A percentile compares a stretch with the other conserved stretches of the same genome.
These are phyloP conservation scores for Danio rerio DNA, from an alignment of 2,113 vertebrate species.

Conservation along the genomic window DNA sequence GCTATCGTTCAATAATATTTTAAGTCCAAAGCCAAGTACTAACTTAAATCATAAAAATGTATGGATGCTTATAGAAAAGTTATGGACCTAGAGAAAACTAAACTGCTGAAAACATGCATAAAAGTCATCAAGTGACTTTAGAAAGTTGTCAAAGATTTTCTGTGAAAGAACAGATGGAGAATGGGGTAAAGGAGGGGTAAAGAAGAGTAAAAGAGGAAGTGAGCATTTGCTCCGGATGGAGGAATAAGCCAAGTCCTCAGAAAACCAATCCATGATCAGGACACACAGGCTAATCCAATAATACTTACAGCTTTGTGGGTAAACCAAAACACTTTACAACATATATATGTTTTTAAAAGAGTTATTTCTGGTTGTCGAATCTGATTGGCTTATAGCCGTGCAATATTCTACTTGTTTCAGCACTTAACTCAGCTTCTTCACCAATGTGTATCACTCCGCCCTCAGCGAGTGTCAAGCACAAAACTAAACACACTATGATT, in stretches of 20 bases:
- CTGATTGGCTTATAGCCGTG: no score
- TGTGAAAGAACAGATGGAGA: slow-evolving; percentile 13
- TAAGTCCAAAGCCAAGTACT: no score
- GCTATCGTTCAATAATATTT: no score
- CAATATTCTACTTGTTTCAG: no score
- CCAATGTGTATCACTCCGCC: no score
- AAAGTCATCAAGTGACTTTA: neutral
- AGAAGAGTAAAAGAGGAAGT: neutral
- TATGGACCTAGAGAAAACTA: neutral
- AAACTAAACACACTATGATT: no score
- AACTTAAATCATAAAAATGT: no score
- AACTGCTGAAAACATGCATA: neutral
- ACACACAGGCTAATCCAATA: slow-evolving; percentile 27
- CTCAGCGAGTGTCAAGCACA: no score
- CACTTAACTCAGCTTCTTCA: no score
- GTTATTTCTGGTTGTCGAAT: no score
- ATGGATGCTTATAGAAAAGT: no score
- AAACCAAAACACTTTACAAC: neutral
- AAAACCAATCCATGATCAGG: slow-evolving; percentile 18
- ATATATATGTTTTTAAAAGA: no score
- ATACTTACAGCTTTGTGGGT: neutral
- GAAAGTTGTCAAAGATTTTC: neutral
- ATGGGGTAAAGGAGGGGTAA: neutral
- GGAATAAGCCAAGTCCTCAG: neutral
- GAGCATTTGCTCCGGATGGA: neutral